Evolutionary conservation across 2,113 vertebrate species (phyloP), one percentile per base, ranked within the genome.

Genomic region (Cephalopholis sonnerati): DNA sequence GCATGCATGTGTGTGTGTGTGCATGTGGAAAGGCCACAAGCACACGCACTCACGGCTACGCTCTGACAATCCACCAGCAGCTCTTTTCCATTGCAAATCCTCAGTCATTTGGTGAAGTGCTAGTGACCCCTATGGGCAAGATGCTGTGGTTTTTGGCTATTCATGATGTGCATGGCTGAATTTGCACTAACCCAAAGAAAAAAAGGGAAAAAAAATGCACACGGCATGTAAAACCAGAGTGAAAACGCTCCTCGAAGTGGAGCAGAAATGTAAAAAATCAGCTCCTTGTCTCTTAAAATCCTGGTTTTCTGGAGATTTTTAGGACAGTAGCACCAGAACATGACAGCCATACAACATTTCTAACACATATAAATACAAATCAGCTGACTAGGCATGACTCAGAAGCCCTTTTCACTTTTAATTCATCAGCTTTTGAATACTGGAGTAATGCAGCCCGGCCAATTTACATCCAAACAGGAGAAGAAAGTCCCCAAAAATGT

Each of bases 41-140:
- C 83, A 61, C 88, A 70, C 46, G 5, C 55, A 86, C 86, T 89
- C 91, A 53, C 74, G 73, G 64, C 65, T 57, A 20, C 44, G 58
- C 75, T 70, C 87, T 79, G 83, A 79, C 63, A 76, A 77, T 74
- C 89, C 67, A 83, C 58, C 79, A 77, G 79, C 79, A 77, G 70
- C 87, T 91, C 78, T 55, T 88, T 89, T 92, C 93, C 95, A 88
- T 88, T 73, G 92, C 93, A 95, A 94, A 95, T 94, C 93, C 90
- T 22, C 90, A 88, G 85, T 94, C 93, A 90, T 96, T 97, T 86
- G 93, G 96, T 94, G 97, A 97, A 95, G 96, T 96, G 96, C 96
- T 96, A 99, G 95, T 98, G 98, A 99, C 97, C 97, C 97, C 98
- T 99, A 98, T 97, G 97, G 97, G 97, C 96, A 95, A 96, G 91